Evolutionary conservation across 2,797 vertebrate species (phyloP), one percentile per base, ranked within the genome.

Genomic region (Iguana delicatissima): DNA sequence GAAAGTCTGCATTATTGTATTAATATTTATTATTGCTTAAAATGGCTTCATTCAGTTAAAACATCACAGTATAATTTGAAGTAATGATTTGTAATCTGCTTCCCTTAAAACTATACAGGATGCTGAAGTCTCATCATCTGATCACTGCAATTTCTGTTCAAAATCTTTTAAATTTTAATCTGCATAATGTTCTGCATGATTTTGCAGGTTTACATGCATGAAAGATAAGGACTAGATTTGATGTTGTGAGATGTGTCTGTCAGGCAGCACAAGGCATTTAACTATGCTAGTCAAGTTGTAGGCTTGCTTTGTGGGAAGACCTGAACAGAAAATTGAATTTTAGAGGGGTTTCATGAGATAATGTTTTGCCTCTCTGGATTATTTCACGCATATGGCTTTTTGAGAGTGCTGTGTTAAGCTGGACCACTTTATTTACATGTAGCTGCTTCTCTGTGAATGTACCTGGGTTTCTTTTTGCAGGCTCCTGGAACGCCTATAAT

Each of bases 401-500:
- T 55, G 6, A 26, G 35, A 72, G 42, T 62, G 62, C 32, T 62
- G 1, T 20, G 42, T 84, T 84, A 24, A 89, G 55, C 12, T 74
- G 52, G 55, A 46, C 38, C 7, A 8, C 7, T 59, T 64, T 80
- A 59, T 50, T 50, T 91, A 42, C 84, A 22, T 69, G 50, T 50
- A 67, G 62, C 80, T 91, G 20, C 32, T 84, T 46, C 73, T 87
- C 50, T 64, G 46, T 88, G 62, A 91, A 77, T 79, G n/a, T 91
- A 84, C 80, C 46, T 84, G 82, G 81, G 81, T 77, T 77, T 86
- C 93, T 80, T 91, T 90, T 89, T 89, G 29, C 89, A 99, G 99
- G 97, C 98, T 93, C 98, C 98, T 79, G 98, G 98, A 94, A 97
- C 98, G 0, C 97, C 98, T 72, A 97, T 99, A 79, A 97, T 99